Evolutionary conservation across 1,140 invertebrate species (phyloP).

Genomic region (Drosophila pandora): DNA sequence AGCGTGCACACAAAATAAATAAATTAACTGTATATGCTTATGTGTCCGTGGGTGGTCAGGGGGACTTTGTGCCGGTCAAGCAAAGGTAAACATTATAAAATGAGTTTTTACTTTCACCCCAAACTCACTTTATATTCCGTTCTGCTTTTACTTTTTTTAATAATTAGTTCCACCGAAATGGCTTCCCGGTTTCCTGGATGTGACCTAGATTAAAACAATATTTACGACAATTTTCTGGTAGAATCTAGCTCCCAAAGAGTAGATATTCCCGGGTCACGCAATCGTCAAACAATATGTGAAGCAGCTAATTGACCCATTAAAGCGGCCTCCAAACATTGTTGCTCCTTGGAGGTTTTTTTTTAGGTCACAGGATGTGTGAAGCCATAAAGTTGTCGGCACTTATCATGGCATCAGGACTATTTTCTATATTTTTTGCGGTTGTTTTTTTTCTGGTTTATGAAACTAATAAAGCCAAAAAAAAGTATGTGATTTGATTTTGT

Average conservation of each 20-base stretch:
- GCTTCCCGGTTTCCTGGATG: slow-evolving; percentile 3
- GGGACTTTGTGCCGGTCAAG: slow-evolving; percentile 36
- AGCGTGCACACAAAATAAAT: slow-evolving; percentile 46
- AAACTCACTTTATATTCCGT: neutral
- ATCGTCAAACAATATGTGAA: slow-evolving; percentile 27
- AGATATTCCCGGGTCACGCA: slow-evolving; percentile 46
- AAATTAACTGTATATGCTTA: slow-evolving; percentile 36
- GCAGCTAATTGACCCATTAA: slow-evolving; percentile 47
- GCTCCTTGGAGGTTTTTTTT: slow-evolving; percentile 18
- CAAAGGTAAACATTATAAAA: slow-evolving; percentile 40
- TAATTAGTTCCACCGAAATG: slow-evolving; percentile 24
- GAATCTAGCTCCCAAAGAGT: neutral
- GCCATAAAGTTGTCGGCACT: slow-evolving; percentile 30
- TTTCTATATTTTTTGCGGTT: slow-evolving; percentile 6
- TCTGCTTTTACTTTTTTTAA: slow-evolving; percentile 16
- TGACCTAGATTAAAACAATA: slow-evolving; percentile 32
- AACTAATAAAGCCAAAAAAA: neutral
- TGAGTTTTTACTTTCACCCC: slow-evolving; percentile 29
- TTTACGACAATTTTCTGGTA: slow-evolving; percentile 20
- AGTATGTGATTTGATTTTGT: neutral
- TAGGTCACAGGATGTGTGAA: slow-evolving; percentile 41
- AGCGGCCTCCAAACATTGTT: slow-evolving; percentile 27
- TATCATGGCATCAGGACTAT: neutral
- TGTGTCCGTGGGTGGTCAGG: slow-evolving; percentile 27
- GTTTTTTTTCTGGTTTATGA: neutral